Percentiles rank a stretch among this genome's conserved stretches.
These are phyloP conservation scores for Onychostruthus taczanowskii DNA, from an alignment of 2,113 vertebrate species.

Conservation along the genomic window DNA sequence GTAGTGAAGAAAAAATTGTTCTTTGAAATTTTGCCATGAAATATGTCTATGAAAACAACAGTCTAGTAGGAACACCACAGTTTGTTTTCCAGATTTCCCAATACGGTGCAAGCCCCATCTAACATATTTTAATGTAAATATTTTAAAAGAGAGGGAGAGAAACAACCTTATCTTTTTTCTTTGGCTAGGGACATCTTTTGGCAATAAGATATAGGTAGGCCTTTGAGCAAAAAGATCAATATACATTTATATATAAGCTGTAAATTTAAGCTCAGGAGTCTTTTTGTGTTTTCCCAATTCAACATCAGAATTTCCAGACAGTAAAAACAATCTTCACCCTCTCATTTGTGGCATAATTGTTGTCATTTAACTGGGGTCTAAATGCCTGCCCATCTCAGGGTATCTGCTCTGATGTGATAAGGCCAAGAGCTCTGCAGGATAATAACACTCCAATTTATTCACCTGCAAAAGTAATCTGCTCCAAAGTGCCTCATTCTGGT, in stretches of 20 bases:
- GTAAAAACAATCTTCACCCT: not conserved
- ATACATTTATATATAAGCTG: not conserved
- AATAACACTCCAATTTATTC: conserved; percentile 9
- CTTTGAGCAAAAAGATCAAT: not conserved
- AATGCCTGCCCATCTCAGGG: not conserved
- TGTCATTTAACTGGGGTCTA: not conserved
- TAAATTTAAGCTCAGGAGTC: not conserved
- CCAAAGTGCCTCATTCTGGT: not conserved
- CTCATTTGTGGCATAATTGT: not conserved
- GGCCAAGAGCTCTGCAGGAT: not conserved
- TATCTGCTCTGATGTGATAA: not conserved
- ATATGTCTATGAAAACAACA: not conserved
- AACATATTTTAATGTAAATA: not conserved
- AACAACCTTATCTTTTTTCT: not conserved
- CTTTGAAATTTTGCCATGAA: not conserved
- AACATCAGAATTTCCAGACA: not conserved
- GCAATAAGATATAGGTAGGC: not conserved
- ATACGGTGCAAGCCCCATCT: not conserved
- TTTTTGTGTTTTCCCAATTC: not conserved
- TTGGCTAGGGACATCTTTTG: not conserved
- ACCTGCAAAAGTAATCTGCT: not conserved
- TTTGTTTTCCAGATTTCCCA: not conserved
- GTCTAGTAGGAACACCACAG: not conserved
- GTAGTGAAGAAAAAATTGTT: not conserved
- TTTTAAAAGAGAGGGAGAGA: not conserved